These are phyloP conservation scores for Volucella inanis DNA, from an alignment of 2,888 invertebrate species.

Conservation along the genomic window DNA sequence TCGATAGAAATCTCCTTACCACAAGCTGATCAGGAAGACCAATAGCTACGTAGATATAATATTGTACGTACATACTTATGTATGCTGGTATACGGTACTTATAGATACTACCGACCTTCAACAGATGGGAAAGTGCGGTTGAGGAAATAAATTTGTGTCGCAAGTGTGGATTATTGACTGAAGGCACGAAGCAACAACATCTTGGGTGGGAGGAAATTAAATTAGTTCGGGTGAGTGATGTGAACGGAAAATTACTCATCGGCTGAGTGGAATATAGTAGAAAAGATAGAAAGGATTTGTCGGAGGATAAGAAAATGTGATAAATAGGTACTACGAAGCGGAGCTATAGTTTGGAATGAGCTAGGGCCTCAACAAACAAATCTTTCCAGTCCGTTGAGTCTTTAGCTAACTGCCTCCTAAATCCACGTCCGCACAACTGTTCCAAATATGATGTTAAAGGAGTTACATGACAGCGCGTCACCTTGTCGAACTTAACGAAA, in stretches of 20 bases:
- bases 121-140: constrained; percentile 16
- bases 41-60: neutral
- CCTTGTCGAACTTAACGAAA: no score
- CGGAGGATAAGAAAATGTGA: no score
- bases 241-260: constrained; percentile 18
- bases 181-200: neutral
- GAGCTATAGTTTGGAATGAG: no score
- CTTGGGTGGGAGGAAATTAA: constrained; percentile 45
- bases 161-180: constrained; percentile 59
- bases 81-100: neutral
- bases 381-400: no score
- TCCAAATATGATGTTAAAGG: no score
- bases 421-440: no score
- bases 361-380: no score
- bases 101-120: constrained; percentile 42
- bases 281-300: no score
- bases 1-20: constrained; percentile 36
- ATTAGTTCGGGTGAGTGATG: constrained; percentile 52
- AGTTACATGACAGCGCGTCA: no score
- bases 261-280: neutral
- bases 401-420: no score
- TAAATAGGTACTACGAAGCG: no score
- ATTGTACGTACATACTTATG: neutral
- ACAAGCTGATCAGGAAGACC: neutral
- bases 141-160: constrained; percentile 52